Evolutionary conservation across 2,888 invertebrate genomes (phyloP), one percentile per base, ranked within the genome.

Genomic region (Idaea straminata): DNA sequence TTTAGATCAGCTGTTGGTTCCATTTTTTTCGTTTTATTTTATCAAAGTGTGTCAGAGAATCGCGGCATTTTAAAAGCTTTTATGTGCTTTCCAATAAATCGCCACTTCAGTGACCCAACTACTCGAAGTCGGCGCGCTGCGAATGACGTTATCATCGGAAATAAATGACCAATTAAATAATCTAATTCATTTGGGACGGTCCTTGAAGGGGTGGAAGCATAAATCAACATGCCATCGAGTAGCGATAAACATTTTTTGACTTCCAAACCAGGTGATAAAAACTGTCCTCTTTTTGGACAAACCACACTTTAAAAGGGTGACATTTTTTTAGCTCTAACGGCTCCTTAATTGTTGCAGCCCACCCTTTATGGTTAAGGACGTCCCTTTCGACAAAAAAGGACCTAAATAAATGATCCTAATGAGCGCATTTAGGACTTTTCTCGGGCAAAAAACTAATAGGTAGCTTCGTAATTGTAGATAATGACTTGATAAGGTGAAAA

Each of bases 121-220:
- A 83, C 83, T 79, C 82, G 84, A 82, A 76, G 74, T 77, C 73
- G 77, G 72, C 64, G 69, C 68, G 64, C 77, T 76, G 79, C 79
- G 80, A 79, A 81, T 75, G 80, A 75, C 85, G 84, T 89, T 91
- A 92, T 92, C 91, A 86, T 83, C 76, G 69, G 79, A 86, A 92
- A 92, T 91, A 91, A 92, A 92, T 89, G 92, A 90, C 91, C 92
- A 91, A 92, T 92, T 92, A 91, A 89, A 88, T 80, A 89, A 89
- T 91, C 88, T 91, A 89, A 92, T 91, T 90, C 88, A 89, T 91
- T 91, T 86, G 76, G 80, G 83, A 79, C 76, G 80, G 82, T 81
- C 80, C 83, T 84, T 76, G 77, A 80, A 78, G 81, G 90, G 90
- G 86, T 89, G 90, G 91, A 91, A 86, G 80, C 83, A 91, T 92